Evolutionary conservation across 2,888 invertebrate genomes (phyloP), one percentile per base, ranked within the genome.

Genomic region (Chrysodeixis includens): DNA sequence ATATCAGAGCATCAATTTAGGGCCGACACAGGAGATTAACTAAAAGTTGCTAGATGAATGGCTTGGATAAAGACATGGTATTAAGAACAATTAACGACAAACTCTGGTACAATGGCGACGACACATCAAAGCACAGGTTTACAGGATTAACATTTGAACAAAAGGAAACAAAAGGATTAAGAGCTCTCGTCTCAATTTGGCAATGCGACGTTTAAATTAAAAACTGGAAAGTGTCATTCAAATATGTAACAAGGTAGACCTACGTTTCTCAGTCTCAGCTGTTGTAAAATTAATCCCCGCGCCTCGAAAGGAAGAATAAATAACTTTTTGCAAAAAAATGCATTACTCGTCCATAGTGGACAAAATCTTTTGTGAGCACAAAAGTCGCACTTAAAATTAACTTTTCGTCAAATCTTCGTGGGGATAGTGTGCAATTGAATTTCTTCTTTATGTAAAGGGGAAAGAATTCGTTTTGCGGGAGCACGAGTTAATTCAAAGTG

Each of bases 381-480:
- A 77, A 92, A 90, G 88, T 91, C 88, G 85, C 88, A 90, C 89
- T 93, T 92, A 86, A 91, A 93, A 93, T 94, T 93, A 92, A 92
- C 89, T 93, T 92, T 91, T 88, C 89, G 85, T 86, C 85, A 84
- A 84, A 76, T 84, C 82, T 81, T 75, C 70, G 71, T 68, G 30
- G 16, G n/a, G 1, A 3, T n/a, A 14, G 40, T 4, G 2, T 3
- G 16, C 57, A 70, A 64, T 44, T 55, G 53, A 90, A 78, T 82
- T 12, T 74, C 10, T 63, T 71, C 84, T 77, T 84, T 92, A 84
- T 76, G 22, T 0, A 5, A 0, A 26, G 16, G 0, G 0, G 0
- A 55, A 72, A 87, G 72, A 80, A 84, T 82, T 69, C 70, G 69
- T 69, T 87, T 87, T 90, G 44, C 68, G 44, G 10, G 49, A 68